Percentiles rank a stretch among this genome's conserved stretches.
These are phyloP conservation scores for Drosophila setifemur DNA, from an alignment of 1,140 invertebrate species.

Conservation along the genomic window DNA sequence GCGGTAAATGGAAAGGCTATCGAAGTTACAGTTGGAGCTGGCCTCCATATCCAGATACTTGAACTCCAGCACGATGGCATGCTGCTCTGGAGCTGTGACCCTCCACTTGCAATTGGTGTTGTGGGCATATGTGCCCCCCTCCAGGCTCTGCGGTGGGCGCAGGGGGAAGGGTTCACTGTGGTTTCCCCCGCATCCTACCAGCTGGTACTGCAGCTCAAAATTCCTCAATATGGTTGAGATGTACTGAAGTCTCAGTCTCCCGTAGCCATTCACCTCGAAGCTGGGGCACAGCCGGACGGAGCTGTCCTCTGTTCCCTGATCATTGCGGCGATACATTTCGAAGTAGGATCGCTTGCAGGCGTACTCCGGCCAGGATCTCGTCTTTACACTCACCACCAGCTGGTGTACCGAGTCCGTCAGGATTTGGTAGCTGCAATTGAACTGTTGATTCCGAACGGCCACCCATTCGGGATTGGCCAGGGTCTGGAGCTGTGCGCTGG, in stretches of 20 bases:
- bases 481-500: constrained; percentile 83
- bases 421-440: constrained; percentile 39
- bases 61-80: constrained; percentile 87
- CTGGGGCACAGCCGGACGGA: constrained; percentile 36
- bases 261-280: constrained; percentile 51
- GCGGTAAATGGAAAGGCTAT: constrained; percentile 86
- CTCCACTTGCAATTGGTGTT: constrained; percentile 89
- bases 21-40: constrained; percentile 75
- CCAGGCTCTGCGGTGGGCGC: constrained; percentile 43
- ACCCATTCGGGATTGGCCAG: not conserved
- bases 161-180: constrained; percentile 82
- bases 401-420: constrained; percentile 22
- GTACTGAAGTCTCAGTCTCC: constrained; percentile 42
- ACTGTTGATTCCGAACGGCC: not conserved
- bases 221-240: constrained; percentile 49
- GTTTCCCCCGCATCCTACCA: constrained; percentile 84
- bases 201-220: constrained; percentile 83
- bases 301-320: constrained; percentile 1
- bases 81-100: constrained; percentile 88
- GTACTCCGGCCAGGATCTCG: fast-evolving
- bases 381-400: constrained; percentile 33
- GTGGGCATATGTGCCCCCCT: constrained; percentile 53
- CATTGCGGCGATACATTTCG: constrained; percentile 6
- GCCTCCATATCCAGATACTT: constrained; percentile 84
- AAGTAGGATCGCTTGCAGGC: constrained; percentile 16